These are phyloP conservation scores for Asteroscopus sphinx DNA, from an alignment of 2,888 invertebrate species.

Conservation along the genomic window DNA sequence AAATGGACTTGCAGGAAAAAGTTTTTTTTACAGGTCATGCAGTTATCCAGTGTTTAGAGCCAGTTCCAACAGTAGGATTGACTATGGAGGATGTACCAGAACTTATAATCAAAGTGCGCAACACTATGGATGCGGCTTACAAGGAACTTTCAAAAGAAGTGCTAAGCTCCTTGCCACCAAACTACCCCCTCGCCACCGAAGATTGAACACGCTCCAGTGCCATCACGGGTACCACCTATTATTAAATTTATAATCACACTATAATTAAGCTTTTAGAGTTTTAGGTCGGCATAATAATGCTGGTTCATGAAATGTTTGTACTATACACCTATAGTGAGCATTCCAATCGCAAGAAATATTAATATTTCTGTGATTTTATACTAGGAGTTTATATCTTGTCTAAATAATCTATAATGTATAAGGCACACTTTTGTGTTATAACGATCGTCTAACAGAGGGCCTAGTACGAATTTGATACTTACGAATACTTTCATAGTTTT, in stretches of 20 bases:
- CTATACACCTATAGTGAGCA: constrained; percentile 47
- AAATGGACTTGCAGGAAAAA: not conserved
- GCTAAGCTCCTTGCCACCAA: constrained; percentile 79
- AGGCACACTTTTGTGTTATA: constrained; percentile 47
- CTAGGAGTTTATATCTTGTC: constrained; percentile 44
- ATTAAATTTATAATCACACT: constrained; percentile 51
- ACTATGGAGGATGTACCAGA: constrained; percentile 86
- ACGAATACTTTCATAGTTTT: too few species aligned
- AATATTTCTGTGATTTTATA: constrained; percentile 55
- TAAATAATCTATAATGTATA: constrained; percentile 42
- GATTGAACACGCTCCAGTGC: constrained; percentile 62
- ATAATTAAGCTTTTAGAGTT: constrained; percentile 48
- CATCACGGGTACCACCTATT: constrained; percentile 53
- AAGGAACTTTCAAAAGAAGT: constrained; percentile 87
- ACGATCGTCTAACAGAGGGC: too few species aligned
- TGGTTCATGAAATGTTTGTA: constrained; percentile 49
- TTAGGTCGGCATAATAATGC: constrained; percentile 43
- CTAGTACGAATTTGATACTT: too few species aligned
- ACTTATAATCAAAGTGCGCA: constrained; percentile 83
- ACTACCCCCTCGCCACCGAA: constrained; percentile 84
- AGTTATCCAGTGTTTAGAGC: constrained; percentile 87
- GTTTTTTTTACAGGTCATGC: constrained; percentile 83
- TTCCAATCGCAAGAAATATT: constrained; percentile 55
- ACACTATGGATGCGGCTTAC: constrained; percentile 86
- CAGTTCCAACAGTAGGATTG: constrained; percentile 86